These are phyloP conservation scores for Apodemus agrarius DNA, from an alignment of 2,797 vertebrate species.

Conservation along the genomic window DNA sequence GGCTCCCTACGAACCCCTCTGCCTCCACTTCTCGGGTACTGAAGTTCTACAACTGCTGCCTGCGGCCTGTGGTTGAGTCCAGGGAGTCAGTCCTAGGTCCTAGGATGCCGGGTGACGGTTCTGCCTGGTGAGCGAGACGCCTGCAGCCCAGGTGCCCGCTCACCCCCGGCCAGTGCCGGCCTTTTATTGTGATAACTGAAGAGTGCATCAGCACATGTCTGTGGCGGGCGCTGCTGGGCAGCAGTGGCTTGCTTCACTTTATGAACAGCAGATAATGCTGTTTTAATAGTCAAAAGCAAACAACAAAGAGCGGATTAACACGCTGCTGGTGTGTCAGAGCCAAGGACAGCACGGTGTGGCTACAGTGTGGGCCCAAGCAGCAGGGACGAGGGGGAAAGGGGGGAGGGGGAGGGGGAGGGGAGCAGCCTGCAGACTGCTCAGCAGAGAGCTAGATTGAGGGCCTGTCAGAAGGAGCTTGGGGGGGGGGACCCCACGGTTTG, in stretches of 20 bases:
- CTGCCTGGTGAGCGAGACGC: no score
- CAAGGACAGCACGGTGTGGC: not conserved
- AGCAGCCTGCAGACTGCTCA: not conserved
- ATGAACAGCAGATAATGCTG: not conserved
- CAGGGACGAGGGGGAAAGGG: not conserved
- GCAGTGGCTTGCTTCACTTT: not conserved
- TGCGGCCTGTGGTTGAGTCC: not conserved
- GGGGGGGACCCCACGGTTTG: no score
- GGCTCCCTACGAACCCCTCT: not conserved
- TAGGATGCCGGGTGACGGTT: not conserved
- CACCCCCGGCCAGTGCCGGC: not conserved
- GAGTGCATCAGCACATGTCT: not conserved
- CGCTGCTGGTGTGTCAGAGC: not conserved
- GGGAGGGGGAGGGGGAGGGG: not conserved
- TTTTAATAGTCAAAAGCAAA: not conserved
- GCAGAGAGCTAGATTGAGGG: no score
- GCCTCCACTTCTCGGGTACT: not conserved
- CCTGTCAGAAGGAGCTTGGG: not conserved
- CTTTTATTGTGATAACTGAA: not conserved
- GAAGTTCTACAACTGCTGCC: no score
- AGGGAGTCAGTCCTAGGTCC: not conserved
- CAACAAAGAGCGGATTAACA: not conserved
- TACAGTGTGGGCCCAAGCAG: not conserved
- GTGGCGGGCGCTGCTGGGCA: not conserved
- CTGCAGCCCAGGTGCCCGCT: not conserved